Evolutionary conservation across 2,797 vertebrate species (phyloP), one percentile per base, ranked within the genome.

Genomic region (Mormyrops attenuatus): DNA sequence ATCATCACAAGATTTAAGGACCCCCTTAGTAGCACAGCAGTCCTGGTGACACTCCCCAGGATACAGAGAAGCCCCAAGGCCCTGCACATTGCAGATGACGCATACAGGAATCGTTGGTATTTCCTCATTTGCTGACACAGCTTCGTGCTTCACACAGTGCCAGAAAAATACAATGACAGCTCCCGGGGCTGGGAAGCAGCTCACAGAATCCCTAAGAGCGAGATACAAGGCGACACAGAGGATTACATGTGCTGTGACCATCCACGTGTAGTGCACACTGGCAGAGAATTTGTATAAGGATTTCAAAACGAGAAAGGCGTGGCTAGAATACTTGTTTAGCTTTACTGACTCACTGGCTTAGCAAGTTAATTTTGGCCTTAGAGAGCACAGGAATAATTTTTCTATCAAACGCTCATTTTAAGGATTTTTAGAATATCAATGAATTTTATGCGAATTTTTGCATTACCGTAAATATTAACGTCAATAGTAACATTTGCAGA

Each of bases 81-180:
- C 44, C 44, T 85, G 11, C 11, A 1, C 9, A 4, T 22, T 49
- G 17, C 9, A 52, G 82, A n/a, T 55, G 85, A 53, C 6, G 11
- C 26, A 86, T 30, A 55, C 26, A 17, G 8, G 49, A 53, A 11
- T 50, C 13, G 52, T 44, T 47, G 77, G 77, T 89, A 84, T 89
- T 89, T 89, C 85, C 84, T 69, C 73, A 53, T 89, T 50, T 85
- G 17, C 44, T 53, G 22, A 30, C 60, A 87, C 47, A 86, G 82
- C 82, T 52, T 87, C 9, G 22, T 69, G 15, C 89, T 66, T 38
- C 26, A 63, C 34, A 88, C 1, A 0, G 77, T 90, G 90, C 90
- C 92, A 93, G 91, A 90, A 30, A 11, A 91, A 90, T 66, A 87
- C 89, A 90, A 88, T 89, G 88, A 1, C 90, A 89, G 88, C 80